Evolutionary conservation across 2,888 invertebrate species (phyloP), one percentile per base, ranked within the genome.

Genomic region (Thymelicus acteon): DNA sequence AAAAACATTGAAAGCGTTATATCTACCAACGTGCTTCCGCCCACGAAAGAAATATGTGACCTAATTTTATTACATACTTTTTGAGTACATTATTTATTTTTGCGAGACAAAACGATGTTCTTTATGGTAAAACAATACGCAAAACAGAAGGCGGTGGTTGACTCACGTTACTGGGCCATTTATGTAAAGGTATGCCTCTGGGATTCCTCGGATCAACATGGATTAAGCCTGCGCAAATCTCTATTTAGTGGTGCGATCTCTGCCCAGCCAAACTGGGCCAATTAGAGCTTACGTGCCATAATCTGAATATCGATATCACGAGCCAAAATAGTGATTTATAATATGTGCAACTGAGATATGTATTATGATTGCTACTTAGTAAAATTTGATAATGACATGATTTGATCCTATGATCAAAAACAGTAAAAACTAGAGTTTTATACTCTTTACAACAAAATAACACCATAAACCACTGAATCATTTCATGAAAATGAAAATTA

Each of bases 191-290:
- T 88, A 86, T 86, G 84, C 84, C 79, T 79, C 79, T 79, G 83
- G 86, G 85, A 88, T 86, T 85, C 80, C 76, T 80, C 82, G 88
- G 89, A 89, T 90, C 88, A 88, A 84, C 85, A 78, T 76, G 90
- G 90, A 90, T 91, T 91, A 91, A 85, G 84, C 81, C 80, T 81
- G 82, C 83, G 79, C 86, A 91, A 92, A 92, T 91, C 91, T 90
- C 87, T 90, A 88, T 91, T 91, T 90, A 92, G 88, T 88, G 85
- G 85, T 82, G 80, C 87, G 88, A 88, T 89, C 87, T 86, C 83
- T 82, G 85, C 80, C 81, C 85, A 79, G 81, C 82, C 84, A 79
- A 90, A 90, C 87, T 87, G 83, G 91, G 90, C 89, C 92, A 92
- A 92, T 92, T 92, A 92, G 85, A 89, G 90, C 87, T 92, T 89